These are phyloP conservation scores for Pemphigus obesinymphae DNA, from an alignment of 1,140 invertebrate genomes.

Conservation along the genomic window DNA sequence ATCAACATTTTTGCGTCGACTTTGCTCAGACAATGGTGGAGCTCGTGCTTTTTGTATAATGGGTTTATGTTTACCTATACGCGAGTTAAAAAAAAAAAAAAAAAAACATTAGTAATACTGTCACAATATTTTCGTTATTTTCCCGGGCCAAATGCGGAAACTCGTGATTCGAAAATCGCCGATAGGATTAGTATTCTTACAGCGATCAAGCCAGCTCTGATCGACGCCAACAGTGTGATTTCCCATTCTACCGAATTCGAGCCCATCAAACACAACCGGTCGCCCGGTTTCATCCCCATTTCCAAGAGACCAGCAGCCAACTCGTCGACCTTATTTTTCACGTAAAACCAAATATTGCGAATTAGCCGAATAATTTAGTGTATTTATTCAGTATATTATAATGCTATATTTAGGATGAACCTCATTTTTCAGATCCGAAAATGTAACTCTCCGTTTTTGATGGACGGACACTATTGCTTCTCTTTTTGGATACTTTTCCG, in stretches of 20 bases:
- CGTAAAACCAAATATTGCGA: neutral
- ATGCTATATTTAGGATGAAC: neutral
- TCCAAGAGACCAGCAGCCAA: conserved; percentile 74
- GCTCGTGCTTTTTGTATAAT: conserved; percentile 67
- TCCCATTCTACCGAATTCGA: conserved; percentile 84
- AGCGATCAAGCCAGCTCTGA: conserved; percentile 73
- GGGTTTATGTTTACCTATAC: conserved; percentile 87
- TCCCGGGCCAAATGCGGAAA: too few species aligned
- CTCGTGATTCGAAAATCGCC: too few species aligned
- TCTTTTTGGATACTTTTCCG: conserved; percentile 47
- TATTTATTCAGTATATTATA: neutral
- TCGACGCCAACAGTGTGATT: conserved; percentile 68
- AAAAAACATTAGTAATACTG: too few species aligned
- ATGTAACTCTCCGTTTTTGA: conserved; percentile 15
- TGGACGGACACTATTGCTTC: conserved; percentile 46
- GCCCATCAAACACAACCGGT: conserved; percentile 81
- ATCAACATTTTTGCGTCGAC: conserved; percentile 70
- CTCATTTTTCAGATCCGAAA: neutral
- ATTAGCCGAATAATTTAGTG: too few species aligned
- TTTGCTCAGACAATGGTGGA: conserved; percentile 76
- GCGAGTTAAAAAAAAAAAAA: neutral
- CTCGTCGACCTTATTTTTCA: conserved; percentile 59
- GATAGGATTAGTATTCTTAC: conserved; percentile 57
- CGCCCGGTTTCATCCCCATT: conserved; percentile 72
- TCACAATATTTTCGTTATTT: neutral